Evolutionary conservation across 2,113 vertebrate species (phyloP).

Genomic region (Corapipo altera): DNA sequence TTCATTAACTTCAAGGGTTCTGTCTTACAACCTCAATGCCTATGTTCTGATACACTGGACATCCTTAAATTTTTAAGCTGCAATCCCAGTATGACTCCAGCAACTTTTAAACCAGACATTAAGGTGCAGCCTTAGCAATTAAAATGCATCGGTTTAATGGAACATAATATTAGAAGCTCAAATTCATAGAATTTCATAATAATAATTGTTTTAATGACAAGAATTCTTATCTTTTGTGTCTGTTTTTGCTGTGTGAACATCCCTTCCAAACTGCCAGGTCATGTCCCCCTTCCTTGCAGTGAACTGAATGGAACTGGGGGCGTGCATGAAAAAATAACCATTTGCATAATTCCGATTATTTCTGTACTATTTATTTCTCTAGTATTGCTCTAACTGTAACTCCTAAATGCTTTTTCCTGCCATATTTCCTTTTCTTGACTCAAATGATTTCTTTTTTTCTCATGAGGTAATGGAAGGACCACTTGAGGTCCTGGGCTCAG

Average conservation of each 20-base stretch:
- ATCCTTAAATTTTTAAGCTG: not conserved
- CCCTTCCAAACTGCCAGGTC: not conserved
- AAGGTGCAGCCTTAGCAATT: not conserved
- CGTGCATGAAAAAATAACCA: not conserved
- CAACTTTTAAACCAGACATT: not conserved
- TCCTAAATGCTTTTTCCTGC: constrained; percentile 38
- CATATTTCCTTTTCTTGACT: constrained; percentile 13
- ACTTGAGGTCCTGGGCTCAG: constrained; percentile 15
- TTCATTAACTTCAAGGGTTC: not conserved
- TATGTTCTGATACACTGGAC: not conserved
- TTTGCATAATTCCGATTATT: not conserved
- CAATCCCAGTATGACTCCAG: not conserved
- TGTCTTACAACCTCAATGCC: not conserved
- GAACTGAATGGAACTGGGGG: not conserved
- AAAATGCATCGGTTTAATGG: not conserved
- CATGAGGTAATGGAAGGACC: constrained; percentile 30
- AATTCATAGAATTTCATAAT: not conserved
- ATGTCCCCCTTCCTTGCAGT: not conserved
- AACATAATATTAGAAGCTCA: not conserved
- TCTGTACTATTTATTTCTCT: constrained; percentile 25
- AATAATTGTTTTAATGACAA: not conserved
- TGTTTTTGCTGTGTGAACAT: not conserved
- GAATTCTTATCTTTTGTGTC: not conserved
- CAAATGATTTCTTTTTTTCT: constrained; percentile 21
- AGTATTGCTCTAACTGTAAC: not conserved